phyloP scores from a whole-genome alignment of 2,113 vertebrate genomes.

The Deroptyus accipitrinus region DNA sequence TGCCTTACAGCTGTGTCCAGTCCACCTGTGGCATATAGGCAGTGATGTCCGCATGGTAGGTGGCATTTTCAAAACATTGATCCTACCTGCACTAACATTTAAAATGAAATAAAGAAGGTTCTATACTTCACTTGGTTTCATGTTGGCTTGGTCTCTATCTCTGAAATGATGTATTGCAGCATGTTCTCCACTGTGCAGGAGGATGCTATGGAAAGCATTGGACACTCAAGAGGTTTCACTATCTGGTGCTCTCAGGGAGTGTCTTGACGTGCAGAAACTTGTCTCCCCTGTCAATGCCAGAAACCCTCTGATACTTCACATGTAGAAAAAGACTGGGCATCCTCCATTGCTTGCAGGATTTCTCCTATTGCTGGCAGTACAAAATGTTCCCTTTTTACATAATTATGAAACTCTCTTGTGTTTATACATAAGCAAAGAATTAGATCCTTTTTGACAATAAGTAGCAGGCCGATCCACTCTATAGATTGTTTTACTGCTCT shows the following conservation, averaged over 20 bases:
- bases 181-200: neutral
- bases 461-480: conserved; percentile 42
- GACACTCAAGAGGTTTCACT: neutral
- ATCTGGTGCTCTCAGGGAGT: neutral
- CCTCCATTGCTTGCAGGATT: conserved; percentile 36
- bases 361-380: conserved; percentile 51
- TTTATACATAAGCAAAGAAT: conserved; percentile 60
- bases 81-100: neutral
- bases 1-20: neutral
- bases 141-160: neutral
- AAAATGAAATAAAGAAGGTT: neutral
- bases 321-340: conserved; percentile 45
- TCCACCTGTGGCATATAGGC: neutral
- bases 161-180: neutral
- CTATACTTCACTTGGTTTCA: neutral
- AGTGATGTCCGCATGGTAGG: neutral
- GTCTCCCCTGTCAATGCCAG: neutral
- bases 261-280: neutral
- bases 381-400: conserved; percentile 57
- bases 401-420: conserved; percentile 54
- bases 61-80: neutral
- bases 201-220: neutral
- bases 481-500: conserved; percentile 50
- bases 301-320: conserved; percentile 41
- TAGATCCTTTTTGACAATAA: conserved; percentile 55